Evolutionary conservation across 92 coral and sea anemone species (phyloP), one percentile per base, ranked within the genome.

Genomic region (Micromussa lordhowensis): DNA sequence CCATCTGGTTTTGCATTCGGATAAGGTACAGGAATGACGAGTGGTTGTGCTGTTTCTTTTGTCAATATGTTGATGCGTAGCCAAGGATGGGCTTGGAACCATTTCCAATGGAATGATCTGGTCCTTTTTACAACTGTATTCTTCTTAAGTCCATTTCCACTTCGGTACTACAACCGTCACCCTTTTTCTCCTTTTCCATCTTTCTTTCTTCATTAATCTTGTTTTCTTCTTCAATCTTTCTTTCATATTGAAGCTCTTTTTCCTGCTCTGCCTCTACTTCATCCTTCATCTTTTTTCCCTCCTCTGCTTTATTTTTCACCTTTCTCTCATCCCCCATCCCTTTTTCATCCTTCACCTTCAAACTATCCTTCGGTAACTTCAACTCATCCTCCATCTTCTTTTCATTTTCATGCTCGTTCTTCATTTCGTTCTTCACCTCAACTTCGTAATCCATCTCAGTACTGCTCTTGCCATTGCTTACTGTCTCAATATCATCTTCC

Each of bases 1-100:
- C 68, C 68, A 51, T 32, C 64, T 57, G 84, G 84, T 80, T 80
- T 68, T 58, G 64, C 70, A 15, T 80, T 58, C 21, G 58, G 84
- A 63, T 61, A 80, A 29, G 84, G 84, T 80, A 30, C n/a, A 16
- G 21, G 16, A 26, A 63, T 59, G 3, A 32, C n/a, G 29, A 80
- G 19, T 12, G 72, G 73, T 44, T 80, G 70, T 16, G 44, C 26
- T 59, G 84, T 59, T 51, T 35, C 74, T 61, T 59, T 61, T 31
- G 9, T 80, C 14, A 77, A 9, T 22, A 49, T 3, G 35, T 77
- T 80, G 6, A 80, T 31, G 54, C 11, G 84, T n/a, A n/a, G n/a
- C n/a, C n/a, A n/a, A n/a, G n/a, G n/a, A n/a, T n/a, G n/a, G n/a
- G n/a, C n/a, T n/a, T n/a, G n/a, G n/a, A n/a, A n/a, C n/a, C n/a